A percentile compares a stretch with the other conserved stretches of the same genome.
Conservation (phyloP, 2,797 vertebrate genomes). For the Taenioides sp. region DNA sequence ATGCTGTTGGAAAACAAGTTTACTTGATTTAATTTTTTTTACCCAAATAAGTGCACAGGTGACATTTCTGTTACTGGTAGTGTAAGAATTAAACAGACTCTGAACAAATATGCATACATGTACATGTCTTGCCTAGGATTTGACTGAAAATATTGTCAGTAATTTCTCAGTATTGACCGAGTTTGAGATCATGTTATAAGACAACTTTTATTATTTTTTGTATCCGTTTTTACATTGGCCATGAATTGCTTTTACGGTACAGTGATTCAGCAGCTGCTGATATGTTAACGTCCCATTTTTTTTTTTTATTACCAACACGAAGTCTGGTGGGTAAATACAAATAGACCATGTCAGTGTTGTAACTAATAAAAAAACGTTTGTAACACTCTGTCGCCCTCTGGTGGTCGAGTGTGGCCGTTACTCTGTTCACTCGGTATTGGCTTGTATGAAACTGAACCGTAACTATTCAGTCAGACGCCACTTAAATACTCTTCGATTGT, state of each 20-base stretch:
- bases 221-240: conserved; percentile 19
- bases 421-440: too few relatives aligned
- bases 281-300: neutral
- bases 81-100: conserved; percentile 8
- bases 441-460: too few relatives aligned
- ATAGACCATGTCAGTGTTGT: conserved; percentile 25
- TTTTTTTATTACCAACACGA: conserved; percentile 34
- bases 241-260: conserved; percentile 33
- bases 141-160: neutral
- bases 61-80: conserved; percentile 13
- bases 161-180: conserved; percentile 17
- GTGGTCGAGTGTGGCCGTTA: conserved; percentile 27
- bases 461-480: too few relatives aligned
- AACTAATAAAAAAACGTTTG: conserved; percentile 49
- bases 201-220: neutral
- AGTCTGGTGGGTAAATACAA: neutral
- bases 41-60: neutral
- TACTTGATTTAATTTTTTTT: neutral
- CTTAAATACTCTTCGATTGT: too few relatives aligned
- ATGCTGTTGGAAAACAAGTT: neutral
- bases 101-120: conserved; percentile 9
- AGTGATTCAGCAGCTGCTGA: conserved; percentile 13
- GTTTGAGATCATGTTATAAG: conserved; percentile 8
- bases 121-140: neutral
- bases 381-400: conserved; percentile 52